These are phyloP conservation scores for Elysia chlorotica DNA, from an alignment of 1,140 invertebrate genomes.

Conservation along the genomic window DNA sequence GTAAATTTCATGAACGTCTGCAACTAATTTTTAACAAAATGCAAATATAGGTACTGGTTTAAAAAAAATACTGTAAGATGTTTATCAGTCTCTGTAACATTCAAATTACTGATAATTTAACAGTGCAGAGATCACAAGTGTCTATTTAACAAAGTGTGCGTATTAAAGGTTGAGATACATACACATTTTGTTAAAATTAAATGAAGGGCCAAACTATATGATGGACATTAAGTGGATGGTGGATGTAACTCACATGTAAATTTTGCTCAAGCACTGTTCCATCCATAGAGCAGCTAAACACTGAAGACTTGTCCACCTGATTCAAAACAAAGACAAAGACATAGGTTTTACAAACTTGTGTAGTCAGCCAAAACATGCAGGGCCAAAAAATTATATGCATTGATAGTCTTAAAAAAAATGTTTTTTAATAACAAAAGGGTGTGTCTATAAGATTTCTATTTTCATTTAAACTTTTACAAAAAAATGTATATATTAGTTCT, in stretches of 20 bases:
- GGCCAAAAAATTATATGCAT: too few relatives aligned
- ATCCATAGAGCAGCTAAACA: constrained; percentile 44
- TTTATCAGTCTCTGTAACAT: too few relatives aligned
- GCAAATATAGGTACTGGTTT: too few relatives aligned
- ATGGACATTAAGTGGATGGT: neutral
- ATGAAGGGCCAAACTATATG: neutral
- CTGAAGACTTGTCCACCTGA: constrained; percentile 30
- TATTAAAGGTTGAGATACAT: neutral
- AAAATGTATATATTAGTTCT: neutral
- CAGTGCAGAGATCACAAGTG: too few relatives aligned
- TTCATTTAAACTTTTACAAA: neutral
- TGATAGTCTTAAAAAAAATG: too few relatives aligned
- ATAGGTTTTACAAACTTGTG: too few relatives aligned
- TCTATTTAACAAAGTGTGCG: neutral
- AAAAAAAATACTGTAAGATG: neutral
- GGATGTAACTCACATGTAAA: constrained; percentile 34
- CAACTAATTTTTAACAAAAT: too few relatives aligned
- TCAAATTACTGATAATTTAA: too few relatives aligned
- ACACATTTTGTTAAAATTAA: neutral
- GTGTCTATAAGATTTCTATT: neutral
- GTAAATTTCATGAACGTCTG: too few relatives aligned
- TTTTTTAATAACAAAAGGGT: neutral
- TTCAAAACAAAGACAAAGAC: neutral
- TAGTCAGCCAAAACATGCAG: too few relatives aligned
- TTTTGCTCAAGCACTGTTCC: constrained; percentile 40